Conservation (phyloP, 2,888 invertebrate species). For the Lasioglossum calceatum region DNA sequence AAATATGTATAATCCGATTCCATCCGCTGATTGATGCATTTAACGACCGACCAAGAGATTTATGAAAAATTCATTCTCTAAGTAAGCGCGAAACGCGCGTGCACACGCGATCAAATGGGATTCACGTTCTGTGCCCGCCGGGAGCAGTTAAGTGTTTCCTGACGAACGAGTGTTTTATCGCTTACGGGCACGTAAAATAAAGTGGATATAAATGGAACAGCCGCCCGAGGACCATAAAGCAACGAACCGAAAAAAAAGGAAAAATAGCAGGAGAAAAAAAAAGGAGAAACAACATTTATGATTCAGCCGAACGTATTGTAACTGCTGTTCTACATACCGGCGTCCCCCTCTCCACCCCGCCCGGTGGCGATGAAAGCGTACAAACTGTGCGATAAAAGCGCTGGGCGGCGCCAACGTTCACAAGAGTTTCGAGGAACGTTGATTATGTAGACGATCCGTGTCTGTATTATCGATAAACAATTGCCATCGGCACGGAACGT, state of each 20-base stretch:
- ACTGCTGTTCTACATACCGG: conserved; percentile 23
- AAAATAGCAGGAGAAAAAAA: neutral
- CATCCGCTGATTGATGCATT: neutral
- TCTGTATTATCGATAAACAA: conserved; percentile 65
- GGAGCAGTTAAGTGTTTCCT: conserved; percentile 39
- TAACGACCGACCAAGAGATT: neutral
- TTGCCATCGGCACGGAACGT: conserved; percentile 37
- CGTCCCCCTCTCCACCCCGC: neutral
- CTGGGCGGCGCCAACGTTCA: neutral
- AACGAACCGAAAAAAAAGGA: conserved; percentile 17
- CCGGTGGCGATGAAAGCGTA: neutral
- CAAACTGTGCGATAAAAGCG: conserved; percentile 9
- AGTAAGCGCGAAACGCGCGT: neutral
- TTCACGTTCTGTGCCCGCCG: conserved; percentile 14
- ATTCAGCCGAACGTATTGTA: conserved; percentile 49
- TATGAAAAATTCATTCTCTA: conserved; percentile 26
- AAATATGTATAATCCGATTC: conserved; percentile 14
- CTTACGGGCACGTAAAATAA: conserved; percentile 57
- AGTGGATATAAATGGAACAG: conserved; percentile 53
- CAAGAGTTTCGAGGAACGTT: conserved; percentile 23
- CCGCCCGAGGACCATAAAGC: conserved; percentile 34
- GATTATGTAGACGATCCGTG: conserved; percentile 53
- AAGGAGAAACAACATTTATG: conserved; percentile 45
- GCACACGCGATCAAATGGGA: conserved; percentile 39
- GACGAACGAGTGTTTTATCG: conserved; percentile 59